Evolutionary conservation across 2,888 invertebrate species (phyloP).

Genomic region (Steromphala cineraria): DNA sequence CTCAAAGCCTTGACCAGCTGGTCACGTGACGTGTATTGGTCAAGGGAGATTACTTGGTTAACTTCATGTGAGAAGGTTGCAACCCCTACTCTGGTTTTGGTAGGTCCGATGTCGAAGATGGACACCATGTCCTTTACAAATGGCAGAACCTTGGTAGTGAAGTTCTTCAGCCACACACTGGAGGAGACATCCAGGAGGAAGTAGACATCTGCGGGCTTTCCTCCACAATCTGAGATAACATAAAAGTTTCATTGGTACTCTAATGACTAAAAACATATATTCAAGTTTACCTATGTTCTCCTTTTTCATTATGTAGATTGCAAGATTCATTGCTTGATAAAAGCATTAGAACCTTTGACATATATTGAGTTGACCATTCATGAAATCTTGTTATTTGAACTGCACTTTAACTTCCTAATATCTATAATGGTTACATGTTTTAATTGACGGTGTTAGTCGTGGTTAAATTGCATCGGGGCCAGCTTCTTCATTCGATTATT

Average conservation of each 20-base stretch:
- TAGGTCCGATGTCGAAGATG: constrained; percentile 25
- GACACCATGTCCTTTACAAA: constrained; percentile 30
- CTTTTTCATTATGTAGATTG: no score
- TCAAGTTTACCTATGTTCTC: no score
- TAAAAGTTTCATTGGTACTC: neutral
- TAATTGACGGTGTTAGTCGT: no score
- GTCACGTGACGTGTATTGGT: constrained; percentile 25
- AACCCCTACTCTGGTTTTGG: constrained; percentile 22
- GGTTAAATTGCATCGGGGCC: no score
- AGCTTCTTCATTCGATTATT: no score
- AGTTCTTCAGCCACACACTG: constrained; percentile 43
- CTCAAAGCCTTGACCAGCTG: constrained; percentile 16
- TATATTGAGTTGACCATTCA: no score
- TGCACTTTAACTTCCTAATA: no score
- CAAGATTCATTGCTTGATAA: no score
- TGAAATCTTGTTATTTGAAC: no score
- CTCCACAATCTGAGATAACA: constrained; percentile 24
- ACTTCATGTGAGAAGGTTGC: constrained; percentile 22
- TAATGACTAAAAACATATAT: no score
- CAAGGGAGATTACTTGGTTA: constrained; percentile 35
- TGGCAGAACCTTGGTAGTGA: constrained; percentile 31
- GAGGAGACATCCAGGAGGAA: constrained; percentile 46
- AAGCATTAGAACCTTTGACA: no score
- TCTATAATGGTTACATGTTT: no score
- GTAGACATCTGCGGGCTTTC: constrained; percentile 33